Evolutionary conservation across 2,113 vertebrate genomes (phyloP), one percentile per base, ranked within the genome.

Genomic region (Thunnus thynnus): DNA sequence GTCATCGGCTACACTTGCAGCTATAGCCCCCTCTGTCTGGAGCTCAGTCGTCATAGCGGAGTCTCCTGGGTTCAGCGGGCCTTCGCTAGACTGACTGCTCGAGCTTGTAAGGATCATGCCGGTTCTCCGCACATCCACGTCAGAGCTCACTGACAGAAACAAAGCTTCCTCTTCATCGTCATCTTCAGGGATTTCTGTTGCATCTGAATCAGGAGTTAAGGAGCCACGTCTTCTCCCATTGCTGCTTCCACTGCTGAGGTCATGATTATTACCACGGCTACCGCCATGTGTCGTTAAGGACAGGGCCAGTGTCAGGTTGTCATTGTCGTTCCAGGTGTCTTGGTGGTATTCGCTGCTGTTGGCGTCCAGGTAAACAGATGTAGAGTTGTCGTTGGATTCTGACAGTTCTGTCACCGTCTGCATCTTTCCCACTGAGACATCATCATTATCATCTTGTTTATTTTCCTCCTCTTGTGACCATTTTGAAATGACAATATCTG

Each of bases 351-450:
- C 75, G 0, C 73, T 72, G 8, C 86, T 71, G 60, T 55, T 75
- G 54, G 94, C 93, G 3, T 95, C 94, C 65, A 95, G 72, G 76
- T 95, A 95, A 36, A 95, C 67, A 0, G 93, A 95, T 22, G 83
- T 64, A 0, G 94, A 95, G 85, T 89, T 91, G 30, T 94, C 92
- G 0, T 89, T 93, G 44, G 90, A 90, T 25, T 86, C 78, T 0
- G 89, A 79, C 7, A 56, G 18, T 12, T 84, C 85, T 0, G 17
- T 11, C 27, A n/a, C 65, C 0, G 51, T 83, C 36, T 74, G 74
- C 2, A 66, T 27, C 11, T 57, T 77, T 58, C 54, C 86, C 25
- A 63, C 36, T 0, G 44, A 57, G 55, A 20, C 11, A 0, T 74
- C 74, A 0, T 70, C 54, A 0, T 20, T 25, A 1, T 58, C 22